These are phyloP conservation scores for Orthonychiurus folsomi DNA, from an alignment of 2,888 invertebrate genomes.

Conservation along the genomic window DNA sequence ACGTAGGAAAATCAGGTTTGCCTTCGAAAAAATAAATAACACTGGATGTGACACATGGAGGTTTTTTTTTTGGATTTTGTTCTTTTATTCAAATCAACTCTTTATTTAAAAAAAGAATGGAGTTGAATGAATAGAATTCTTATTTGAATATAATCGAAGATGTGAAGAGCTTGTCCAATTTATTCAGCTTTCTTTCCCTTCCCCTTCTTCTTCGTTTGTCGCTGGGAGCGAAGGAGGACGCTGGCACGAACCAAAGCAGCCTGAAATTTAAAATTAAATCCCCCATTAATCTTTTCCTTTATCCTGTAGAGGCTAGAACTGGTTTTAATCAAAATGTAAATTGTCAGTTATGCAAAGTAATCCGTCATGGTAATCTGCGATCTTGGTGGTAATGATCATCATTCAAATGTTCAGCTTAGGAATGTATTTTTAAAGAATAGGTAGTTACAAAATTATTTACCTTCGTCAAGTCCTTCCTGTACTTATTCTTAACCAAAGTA, in stretches of 20 bases:
- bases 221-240: slow-evolving; percentile 84
- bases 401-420: slow-evolving; percentile 11
- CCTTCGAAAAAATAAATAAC: too few relatives aligned
- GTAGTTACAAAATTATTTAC: too few relatives aligned
- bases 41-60: too few relatives aligned
- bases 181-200: slow-evolving; percentile 73
- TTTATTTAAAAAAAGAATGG: neutral
- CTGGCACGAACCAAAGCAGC: slow-evolving; percentile 85
- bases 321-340: neutral
- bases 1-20: too few relatives aligned
- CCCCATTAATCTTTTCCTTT: too few relatives aligned
- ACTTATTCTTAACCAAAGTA: slow-evolving; percentile 67
- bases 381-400: slow-evolving; percentile 43
- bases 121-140: neutral
- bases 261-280: too few relatives aligned
- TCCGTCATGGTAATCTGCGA: slow-evolving; percentile 22
- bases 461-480: slow-evolving; percentile 79
- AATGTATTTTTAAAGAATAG: slow-evolving; percentile 5
- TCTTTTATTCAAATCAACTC: neutral
- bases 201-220: slow-evolving; percentile 70
- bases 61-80: too few relatives aligned
- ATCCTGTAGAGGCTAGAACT: too few relatives aligned
- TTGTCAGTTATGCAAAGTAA: slow-evolving; percentile 16
- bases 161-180: slow-evolving; percentile 41
- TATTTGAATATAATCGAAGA: neutral